Percentiles rank a stretch among this genome's conserved stretches.
Evolutionary conservation across 2,888 invertebrate species (phyloP).

Genomic region (Pharmacophagus antenor): DNA sequence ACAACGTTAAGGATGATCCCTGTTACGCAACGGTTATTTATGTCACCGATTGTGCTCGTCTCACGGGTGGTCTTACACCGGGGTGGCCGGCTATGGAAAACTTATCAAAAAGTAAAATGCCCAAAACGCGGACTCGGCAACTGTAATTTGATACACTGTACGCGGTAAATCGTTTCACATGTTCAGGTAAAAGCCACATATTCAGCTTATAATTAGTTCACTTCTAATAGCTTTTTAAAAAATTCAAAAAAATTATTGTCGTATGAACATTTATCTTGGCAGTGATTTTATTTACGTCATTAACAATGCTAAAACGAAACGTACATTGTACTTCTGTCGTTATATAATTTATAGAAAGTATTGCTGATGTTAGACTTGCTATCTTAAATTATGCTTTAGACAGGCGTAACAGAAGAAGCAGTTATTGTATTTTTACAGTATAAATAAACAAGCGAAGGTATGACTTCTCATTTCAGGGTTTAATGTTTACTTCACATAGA

Average conservation of each 20-base stretch:
- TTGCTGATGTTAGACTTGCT: no score
- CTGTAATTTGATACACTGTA: slow-evolving; percentile 52
- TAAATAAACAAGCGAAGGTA: no score
- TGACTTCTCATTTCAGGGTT: no score
- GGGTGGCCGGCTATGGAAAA: slow-evolving; percentile 54
- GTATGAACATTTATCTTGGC: slow-evolving; percentile 37
- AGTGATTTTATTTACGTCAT: slow-evolving; percentile 35
- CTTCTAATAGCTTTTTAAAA: background rate
- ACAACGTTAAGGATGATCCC: slow-evolving; percentile 57
- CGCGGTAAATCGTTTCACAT: slow-evolving; percentile 31
- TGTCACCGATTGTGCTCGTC: slow-evolving; percentile 53
- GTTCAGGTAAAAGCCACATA: background rate
- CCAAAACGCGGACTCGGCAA: slow-evolving; percentile 45
- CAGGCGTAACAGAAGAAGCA: no score
- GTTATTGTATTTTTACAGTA: no score
- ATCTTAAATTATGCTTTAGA: no score
- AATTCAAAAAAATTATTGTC: background rate
- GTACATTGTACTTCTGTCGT: background rate
- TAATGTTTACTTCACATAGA: no score
- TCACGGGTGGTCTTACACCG: slow-evolving; percentile 65
- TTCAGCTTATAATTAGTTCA: slow-evolving; percentile 2
- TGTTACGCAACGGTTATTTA: slow-evolving; percentile 71
- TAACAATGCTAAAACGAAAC: background rate
- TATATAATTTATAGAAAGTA: no score
- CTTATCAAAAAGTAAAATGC: slow-evolving; percentile 62